Percentiles rank a stretch among this genome's conserved stretches.
Conservation (phyloP, 2,888 invertebrate genomes). For the Hylaea fasciaria region DNA sequence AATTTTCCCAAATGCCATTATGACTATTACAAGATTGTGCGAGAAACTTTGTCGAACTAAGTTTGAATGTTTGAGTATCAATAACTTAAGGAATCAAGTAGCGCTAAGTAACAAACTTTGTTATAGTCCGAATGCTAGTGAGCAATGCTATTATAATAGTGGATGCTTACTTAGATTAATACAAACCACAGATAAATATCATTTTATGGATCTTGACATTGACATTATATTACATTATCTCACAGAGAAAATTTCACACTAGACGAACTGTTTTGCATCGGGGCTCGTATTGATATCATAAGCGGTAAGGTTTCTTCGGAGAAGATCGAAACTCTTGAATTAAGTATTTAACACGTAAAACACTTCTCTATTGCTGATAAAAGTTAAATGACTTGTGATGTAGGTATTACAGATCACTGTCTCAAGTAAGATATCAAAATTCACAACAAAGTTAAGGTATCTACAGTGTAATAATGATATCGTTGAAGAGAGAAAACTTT, state of each 20-base stretch:
- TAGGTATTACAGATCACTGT: too few relatives aligned
- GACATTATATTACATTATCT: too few relatives aligned
- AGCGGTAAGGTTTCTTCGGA: too few relatives aligned
- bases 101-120: conserved; percentile 12
- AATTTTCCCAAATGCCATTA: conserved; percentile 14
- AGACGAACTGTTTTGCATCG: too few relatives aligned
- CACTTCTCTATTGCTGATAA: too few relatives aligned
- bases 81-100: conserved; percentile 23
- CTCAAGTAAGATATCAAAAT: conserved; percentile 3
- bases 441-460: conserved; percentile 1
- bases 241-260: too few relatives aligned
- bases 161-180: too few relatives aligned
- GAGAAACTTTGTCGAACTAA: conserved; percentile 21
- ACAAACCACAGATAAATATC: not conserved
- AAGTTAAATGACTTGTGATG: not conserved
- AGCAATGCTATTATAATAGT: too few relatives aligned
- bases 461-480: conserved; percentile 3
- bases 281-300: too few relatives aligned
- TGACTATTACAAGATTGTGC: conserved; percentile 19
- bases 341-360: too few relatives aligned
- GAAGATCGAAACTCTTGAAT: too few relatives aligned
- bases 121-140: not conserved
- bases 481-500: conserved; percentile 23
- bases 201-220: not conserved
- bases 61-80: conserved; percentile 22